Evolutionary conservation across 2,888 invertebrate species (phyloP), one percentile per base, ranked within the genome.

Genomic region (Hyposoter dolosus): DNA sequence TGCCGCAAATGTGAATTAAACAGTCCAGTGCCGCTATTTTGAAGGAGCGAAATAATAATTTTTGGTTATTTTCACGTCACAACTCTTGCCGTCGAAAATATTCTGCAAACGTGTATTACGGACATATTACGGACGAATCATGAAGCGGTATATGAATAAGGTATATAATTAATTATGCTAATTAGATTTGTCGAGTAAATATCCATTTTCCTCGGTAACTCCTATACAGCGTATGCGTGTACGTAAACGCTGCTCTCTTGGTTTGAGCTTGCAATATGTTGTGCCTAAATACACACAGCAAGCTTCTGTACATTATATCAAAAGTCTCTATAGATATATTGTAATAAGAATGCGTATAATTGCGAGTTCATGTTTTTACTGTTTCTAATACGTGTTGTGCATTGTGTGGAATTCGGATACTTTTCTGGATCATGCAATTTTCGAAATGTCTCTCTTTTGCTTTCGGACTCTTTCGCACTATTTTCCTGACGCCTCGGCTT

Each of bases 91-190:
- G 15, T 19, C 19, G n/a, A 32, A 35, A 66, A 66, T 77, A 23
- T 77, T 74, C 40, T 15, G 15, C 23, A 45, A 65, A 12, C 35
- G 50, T 50, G 40, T 12, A 43, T 81, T 56, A 35, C 17, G 53
- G 53, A 68, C 43, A 66, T 35, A 50, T n/a, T 60, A 19, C 71
- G 9, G 28, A 56, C 69, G 85, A 89, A 90, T 90, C 90, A 88
- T 88, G 81, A 88, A 90, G 88, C 87, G 86, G 86, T 87, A 88
- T 86, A 88, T 85, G 77, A 19, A 40, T 40, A 10, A 28, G 85
- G 81, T 81, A 82, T 83, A 88, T 87, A 88, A 90, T 89, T 90
- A 89, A 90, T 90, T 90, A 91, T 89, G 88, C 83, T 91, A 90
- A 90, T 90, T 90, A 90, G 90, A 90, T 87, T 90, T 87, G 76